These are phyloP conservation scores for Empis stercorea DNA, from an alignment of 2,888 invertebrate species.

Conservation along the genomic window DNA sequence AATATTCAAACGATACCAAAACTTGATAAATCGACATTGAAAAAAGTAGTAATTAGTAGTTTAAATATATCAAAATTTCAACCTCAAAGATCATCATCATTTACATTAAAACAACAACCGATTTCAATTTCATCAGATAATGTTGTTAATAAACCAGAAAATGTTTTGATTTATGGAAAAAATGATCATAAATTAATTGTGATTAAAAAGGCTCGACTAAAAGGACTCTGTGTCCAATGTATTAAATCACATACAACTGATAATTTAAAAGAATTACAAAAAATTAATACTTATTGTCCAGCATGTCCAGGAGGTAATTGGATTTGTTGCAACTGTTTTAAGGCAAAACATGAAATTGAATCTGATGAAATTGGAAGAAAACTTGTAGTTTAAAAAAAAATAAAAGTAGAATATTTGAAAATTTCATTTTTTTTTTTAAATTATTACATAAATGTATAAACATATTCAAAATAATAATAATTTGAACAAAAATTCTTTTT, in stretches of 20 bases:
- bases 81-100: too few species aligned
- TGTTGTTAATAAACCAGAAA: constrained; percentile 3
- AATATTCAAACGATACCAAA: constrained; percentile 21
- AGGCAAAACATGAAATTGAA: constrained; percentile 13
- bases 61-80: too few species aligned
- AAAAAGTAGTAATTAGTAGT: too few species aligned
- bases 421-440: constrained; percentile 7
- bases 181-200: constrained; percentile 25
- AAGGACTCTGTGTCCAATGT: constrained; percentile 32
- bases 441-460: too few species aligned
- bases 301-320: constrained; percentile 31
- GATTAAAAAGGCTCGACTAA: constrained; percentile 27
- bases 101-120: too few species aligned
- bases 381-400: neutral
- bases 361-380: too few species aligned
- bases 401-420: too few species aligned
- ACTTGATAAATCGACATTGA: too few species aligned
- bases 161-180: constrained; percentile 6
- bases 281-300: constrained; percentile 32
- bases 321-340: constrained; percentile 32
- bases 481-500: too few species aligned
- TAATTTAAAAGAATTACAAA: constrained; percentile 11
- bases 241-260: constrained; percentile 17
- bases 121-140: neutral
- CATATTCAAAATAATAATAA: too few species aligned